These are phyloP conservation scores for Danio aesculapii DNA, from an alignment of 2,797 vertebrate species.

Conservation along the genomic window DNA sequence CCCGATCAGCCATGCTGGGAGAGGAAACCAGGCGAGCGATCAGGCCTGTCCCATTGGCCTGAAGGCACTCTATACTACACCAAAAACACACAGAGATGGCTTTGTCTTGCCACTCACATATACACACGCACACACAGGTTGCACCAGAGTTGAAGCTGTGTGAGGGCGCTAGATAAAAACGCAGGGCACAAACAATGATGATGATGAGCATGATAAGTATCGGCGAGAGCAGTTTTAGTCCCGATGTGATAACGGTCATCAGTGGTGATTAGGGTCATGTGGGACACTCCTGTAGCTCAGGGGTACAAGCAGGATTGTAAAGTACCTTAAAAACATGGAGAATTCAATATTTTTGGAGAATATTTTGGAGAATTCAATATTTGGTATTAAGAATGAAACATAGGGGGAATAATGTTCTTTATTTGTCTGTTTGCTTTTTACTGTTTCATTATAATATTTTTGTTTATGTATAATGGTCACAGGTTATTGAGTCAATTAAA, in stretches of 20 bases:
- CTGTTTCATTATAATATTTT: too few relatives aligned
- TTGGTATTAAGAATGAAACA: not conserved
- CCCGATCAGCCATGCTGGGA: slow-evolving; percentile 79
- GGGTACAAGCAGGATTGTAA: too few relatives aligned
- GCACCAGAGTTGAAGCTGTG: slow-evolving; percentile 50
- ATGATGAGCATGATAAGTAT: slow-evolving; percentile 47
- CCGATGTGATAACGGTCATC: slow-evolving; percentile 69
- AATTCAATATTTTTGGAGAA: too few relatives aligned
- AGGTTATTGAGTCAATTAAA: not conserved
- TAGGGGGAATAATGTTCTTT: not conserved
- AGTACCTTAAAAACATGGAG: too few relatives aligned
- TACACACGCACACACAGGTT: slow-evolving; percentile 29
- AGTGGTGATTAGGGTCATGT: slow-evolving; percentile 39
- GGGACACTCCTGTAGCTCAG: too few relatives aligned
- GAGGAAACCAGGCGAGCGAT: slow-evolving; percentile 74
- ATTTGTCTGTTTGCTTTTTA: too few relatives aligned
- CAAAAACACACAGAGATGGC: slow-evolving; percentile 50
- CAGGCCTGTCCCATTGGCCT: slow-evolving; percentile 58
- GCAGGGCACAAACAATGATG: slow-evolving; percentile 21
- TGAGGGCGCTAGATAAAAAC: slow-evolving; percentile 52
- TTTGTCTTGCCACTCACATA: slow-evolving; percentile 51
- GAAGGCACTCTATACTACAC: slow-evolving; percentile 49
- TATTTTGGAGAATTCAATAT: not conserved
- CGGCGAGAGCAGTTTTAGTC: slow-evolving; percentile 60
- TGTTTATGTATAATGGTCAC: too few relatives aligned